Percentiles rank a stretch among this genome's conserved stretches.
phyloP scores from a whole-genome alignment of 2,888 invertebrate genomes.

The Zaprionus bogoriensis region DNA sequence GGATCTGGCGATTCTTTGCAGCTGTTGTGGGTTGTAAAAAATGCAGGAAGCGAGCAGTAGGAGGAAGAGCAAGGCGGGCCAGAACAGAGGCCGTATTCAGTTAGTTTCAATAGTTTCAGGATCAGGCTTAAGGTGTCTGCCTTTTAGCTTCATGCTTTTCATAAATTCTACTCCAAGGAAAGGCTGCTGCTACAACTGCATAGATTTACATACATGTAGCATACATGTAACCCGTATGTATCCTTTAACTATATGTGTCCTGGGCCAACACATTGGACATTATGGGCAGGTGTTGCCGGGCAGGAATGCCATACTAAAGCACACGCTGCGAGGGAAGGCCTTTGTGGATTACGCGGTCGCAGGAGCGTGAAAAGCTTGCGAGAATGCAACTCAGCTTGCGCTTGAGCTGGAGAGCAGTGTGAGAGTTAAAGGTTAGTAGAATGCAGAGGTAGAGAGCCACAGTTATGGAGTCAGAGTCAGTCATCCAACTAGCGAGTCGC shows the following conservation, averaged over 20 bases:
- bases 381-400: conserved; percentile 9
- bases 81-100: too few species aligned
- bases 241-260: conserved; percentile 14
- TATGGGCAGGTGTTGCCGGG: conserved; percentile 56
- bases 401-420: background rate
- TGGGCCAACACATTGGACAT: conserved; percentile 39
- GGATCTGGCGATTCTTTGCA: conserved; percentile 41
- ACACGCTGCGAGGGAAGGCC: conserved; percentile 13
- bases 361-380: conserved; percentile 51
- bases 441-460: background rate
- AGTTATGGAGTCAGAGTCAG: conserved; percentile 2
- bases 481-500: conserved; percentile 64
- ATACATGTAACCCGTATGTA: background rate
- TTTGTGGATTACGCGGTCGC: conserved; percentile 62
- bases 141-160: too few species aligned
- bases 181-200: too few species aligned
- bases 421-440: background rate
- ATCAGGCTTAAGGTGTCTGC: too few species aligned
- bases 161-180: too few species aligned
- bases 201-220: background rate
- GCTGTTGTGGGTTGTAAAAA: conserved; percentile 54
- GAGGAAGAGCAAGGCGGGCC: background rate
- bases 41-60: conserved; percentile 30
- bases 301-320: too few species aligned
- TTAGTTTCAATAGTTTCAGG: too few species aligned